A percentile compares a stretch with the other conserved stretches of the same genome.
phyloP scores from a whole-genome alignment of 2,888 invertebrate genomes.

The Drosophila anomelani region DNA sequence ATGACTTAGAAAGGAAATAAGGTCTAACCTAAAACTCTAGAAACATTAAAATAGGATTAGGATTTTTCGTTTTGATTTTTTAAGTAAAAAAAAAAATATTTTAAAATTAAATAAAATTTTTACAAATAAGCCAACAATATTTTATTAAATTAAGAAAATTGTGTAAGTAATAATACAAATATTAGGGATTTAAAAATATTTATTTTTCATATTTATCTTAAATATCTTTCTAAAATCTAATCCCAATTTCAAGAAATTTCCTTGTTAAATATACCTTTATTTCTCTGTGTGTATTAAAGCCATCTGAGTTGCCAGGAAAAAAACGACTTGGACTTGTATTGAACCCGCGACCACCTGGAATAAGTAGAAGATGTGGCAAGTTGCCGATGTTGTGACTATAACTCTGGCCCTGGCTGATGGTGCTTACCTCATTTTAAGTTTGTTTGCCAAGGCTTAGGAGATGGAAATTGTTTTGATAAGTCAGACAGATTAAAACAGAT shows the following conservation, averaged over 20 bases:
- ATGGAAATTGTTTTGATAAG: neutral
- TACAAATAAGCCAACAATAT: neutral
- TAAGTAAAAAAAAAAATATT: neutral
- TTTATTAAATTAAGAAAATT: neutral
- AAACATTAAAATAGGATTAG: too few relatives aligned
- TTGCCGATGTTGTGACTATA: constrained; percentile 8
- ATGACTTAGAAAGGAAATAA: neutral
- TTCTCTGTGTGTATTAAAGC: constrained; percentile 5
- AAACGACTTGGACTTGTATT: constrained; percentile 18
- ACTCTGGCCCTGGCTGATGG: neutral
- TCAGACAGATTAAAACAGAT: neutral
- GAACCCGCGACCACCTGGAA: constrained; percentile 42
- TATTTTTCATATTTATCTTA: neutral
- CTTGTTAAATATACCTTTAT: neutral
- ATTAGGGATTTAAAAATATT: neutral
- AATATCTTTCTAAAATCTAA: neutral
- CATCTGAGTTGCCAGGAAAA: constrained; percentile 9
- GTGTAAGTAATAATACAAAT: neutral
- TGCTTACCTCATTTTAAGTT: constrained; percentile 4
- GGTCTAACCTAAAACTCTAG: neutral
- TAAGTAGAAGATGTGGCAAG: constrained; percentile 25
- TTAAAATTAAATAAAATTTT: too few relatives aligned
- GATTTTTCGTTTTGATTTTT: too few relatives aligned
- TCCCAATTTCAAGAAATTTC: neutral
- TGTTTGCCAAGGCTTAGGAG: neutral